Evolutionary conservation across 1,140 invertebrate genomes (phyloP), one percentile per base, ranked within the genome.

Genomic region (Drosophila malerkotliana): DNA sequence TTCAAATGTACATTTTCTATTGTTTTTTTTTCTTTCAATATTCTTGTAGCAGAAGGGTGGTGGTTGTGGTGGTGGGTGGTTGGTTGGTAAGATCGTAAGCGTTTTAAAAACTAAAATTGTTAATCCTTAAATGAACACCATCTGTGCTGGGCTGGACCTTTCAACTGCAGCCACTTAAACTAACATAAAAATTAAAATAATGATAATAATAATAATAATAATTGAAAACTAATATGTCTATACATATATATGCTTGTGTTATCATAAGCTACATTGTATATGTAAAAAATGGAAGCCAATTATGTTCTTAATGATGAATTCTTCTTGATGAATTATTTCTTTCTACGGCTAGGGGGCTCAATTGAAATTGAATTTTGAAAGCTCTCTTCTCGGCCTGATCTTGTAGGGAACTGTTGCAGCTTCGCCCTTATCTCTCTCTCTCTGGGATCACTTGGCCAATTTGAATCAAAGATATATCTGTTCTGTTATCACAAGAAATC

Each of bases 251-350:
- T 61, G 54, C 53, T 57, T 71, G 44, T 74, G 52, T 66, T 66
- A 37, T 63, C 18, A 63, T 63, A 41, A 63, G 61, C 66, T 18
- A 18, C 15, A 18, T 18, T 18, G 18, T 18, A 18, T 18, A 68
- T 56, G 48, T 56, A 56, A 56, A 89, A 91, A 85, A 90, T 91
- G 90, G 85, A 91, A 91, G 90, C 90, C 90, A 90, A 90, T 87
- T 56, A 73, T 73, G 49, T 55, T 61, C 52, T 44, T 58, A 71
- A 64, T 47, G 44, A 24, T 59, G 12, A 4, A 12, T 37, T 32
- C 54, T 26, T 26, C 6, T 26, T 26, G 4, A 5, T 26, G 26
- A 12, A 12, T 37, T 32, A 3, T 32, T 32, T 69, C 51, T 69
- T 52, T 58, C 45, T 77, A 77, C 48, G 52, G 28, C 67, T 72